Evolutionary conservation across 2,797 vertebrate species (phyloP), one percentile per base, ranked within the genome.

Genomic region (Psittacula echo): DNA sequence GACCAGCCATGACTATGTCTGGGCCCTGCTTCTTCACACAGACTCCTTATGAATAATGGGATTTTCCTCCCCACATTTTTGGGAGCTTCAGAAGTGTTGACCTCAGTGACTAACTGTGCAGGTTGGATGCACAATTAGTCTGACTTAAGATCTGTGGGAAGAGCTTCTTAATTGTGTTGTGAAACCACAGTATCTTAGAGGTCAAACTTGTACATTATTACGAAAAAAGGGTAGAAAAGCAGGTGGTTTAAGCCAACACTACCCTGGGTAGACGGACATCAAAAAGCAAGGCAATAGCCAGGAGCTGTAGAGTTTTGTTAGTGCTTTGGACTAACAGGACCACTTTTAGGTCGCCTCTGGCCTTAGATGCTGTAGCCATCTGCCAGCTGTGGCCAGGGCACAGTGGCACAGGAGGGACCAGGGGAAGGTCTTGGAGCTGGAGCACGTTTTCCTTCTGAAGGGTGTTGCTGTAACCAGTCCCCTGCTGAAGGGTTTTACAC

Each of bases 111-210:
- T 5, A 32, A 53, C 7, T 21, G 47, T 72, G 73, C 27, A n/a
- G 75, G 72, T 89, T 7, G 0, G 68, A 67, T 22, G 11, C 64
- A 34, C 56, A 24, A 24, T 34, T 34, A 34, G 94, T 89, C 82
- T 18, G 80, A 75, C 51, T 37, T 48, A 19, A 85, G 82, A 80
- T 65, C 76, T 64, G 74, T 65, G 74, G 70, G 30, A 54, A 82
- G 62, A 80, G 87, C 80, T 73, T 6, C 81, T 71, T 77, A 42
- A 67, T 65, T 54, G 42, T 61, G 41, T 68, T 82, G 82, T 88
- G 80, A 95, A 95, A 92, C 91, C 74, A 41, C 78, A 81, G 39
- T 41, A 58, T 79, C 88, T 88, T 78, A 89, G 93, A 96, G 53
- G 68, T 94, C 84, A 88, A 76, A 53, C 81, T 89, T 78, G 7